Evolutionary conservation across 2,888 invertebrate genomes (phyloP).

Genomic region (Caenorhabditis sp.): DNA sequence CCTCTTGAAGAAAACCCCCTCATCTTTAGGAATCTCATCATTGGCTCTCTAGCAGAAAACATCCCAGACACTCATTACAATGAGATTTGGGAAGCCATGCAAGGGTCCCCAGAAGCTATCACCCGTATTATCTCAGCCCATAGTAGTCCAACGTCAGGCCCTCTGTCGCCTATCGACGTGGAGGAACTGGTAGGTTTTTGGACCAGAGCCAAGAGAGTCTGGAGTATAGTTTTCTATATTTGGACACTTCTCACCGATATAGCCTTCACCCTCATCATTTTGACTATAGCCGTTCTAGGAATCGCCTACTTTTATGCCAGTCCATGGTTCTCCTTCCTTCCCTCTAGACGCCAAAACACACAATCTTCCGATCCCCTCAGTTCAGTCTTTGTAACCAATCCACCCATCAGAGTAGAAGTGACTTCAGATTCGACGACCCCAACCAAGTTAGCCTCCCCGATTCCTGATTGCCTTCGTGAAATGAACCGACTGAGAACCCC

Average conservation of each 20-base stretch:
- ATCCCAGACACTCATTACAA: neutral
- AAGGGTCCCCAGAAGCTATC: constrained; percentile 8
- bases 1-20: neutral
- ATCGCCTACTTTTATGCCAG: neutral
- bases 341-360: neutral
- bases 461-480: neutral
- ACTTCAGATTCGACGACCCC: neutral
- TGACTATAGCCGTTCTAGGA: neutral
- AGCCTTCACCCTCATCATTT: neutral
- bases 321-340: neutral
- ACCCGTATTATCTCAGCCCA: neutral
- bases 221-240: neutral
- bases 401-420: neutral
- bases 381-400: neutral
- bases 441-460: neutral
- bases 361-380: neutral
- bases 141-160: constrained; percentile 1
- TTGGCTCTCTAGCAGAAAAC: constrained; percentile 3
- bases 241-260: neutral
- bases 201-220: neutral
- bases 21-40: constrained; percentile 30
- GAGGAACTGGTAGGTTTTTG: neutral
- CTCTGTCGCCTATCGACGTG: neutral
- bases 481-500: neutral
- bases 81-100: constrained; percentile 21